Percentiles rank a stretch among this genome's conserved stretches.
Evolutionary conservation across 1,140 invertebrate species (phyloP).

Genomic region (Melanaphis sacchari): DNA sequence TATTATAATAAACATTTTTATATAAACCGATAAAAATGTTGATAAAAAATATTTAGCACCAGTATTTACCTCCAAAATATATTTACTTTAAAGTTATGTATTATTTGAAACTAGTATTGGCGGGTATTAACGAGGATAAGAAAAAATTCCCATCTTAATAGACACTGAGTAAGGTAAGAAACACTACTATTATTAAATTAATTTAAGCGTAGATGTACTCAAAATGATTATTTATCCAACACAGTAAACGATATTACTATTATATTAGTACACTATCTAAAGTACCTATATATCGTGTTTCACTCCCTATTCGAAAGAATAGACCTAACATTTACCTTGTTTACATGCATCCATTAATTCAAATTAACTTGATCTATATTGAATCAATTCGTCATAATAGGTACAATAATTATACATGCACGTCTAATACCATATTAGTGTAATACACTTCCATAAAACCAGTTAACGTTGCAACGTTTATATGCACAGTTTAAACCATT

Average conservation of each 20-base stretch:
- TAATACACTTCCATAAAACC: too few relatives aligned
- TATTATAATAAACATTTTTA: background rate
- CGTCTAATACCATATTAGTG: too few relatives aligned
- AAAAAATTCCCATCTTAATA: background rate
- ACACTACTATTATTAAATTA: background rate
- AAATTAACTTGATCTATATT: too few relatives aligned
- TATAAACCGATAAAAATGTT: background rate
- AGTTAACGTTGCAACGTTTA: too few relatives aligned
- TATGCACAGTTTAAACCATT: too few relatives aligned
- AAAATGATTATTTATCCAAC: background rate
- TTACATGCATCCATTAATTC: background rate
- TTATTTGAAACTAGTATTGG: background rate
- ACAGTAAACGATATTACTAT: background rate
- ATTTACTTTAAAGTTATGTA: background rate
- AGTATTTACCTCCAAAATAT: background rate
- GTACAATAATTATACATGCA: too few relatives aligned
- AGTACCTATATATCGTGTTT: background rate
- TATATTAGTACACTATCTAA: background rate
- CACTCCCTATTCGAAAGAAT: background rate
- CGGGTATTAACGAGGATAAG: background rate
- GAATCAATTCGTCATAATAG: too few relatives aligned
- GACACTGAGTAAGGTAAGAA: background rate
- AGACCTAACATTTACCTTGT: background rate
- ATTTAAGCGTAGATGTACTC: background rate
- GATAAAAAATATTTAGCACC: background rate